A percentile compares a stretch with the other conserved stretches of the same genome.
Evolutionary conservation across 2,888 invertebrate species (phyloP).

Genomic region (Tricholauxania praeusta): DNA sequence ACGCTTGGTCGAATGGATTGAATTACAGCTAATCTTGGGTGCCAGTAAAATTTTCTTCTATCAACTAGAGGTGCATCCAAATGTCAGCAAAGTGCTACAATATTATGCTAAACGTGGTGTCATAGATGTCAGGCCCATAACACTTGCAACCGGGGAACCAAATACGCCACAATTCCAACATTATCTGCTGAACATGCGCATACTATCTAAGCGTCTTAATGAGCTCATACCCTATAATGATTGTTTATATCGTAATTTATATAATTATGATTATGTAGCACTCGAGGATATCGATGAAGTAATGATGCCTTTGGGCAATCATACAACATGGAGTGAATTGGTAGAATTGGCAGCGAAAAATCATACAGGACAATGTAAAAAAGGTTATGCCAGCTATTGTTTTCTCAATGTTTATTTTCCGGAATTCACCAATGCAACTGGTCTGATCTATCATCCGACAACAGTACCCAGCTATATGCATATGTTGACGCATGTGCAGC

Average conservation of each 20-base stretch:
- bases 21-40: slow-evolving; percentile 85
- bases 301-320: slow-evolving; percentile 84
- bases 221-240: slow-evolving; percentile 96
- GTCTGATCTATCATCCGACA: slow-evolving; percentile 75
- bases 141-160: slow-evolving; percentile 87
- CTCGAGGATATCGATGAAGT: slow-evolving; percentile 93
- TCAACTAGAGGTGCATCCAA: slow-evolving; percentile 87
- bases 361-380: slow-evolving; percentile 72
- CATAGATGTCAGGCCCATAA: slow-evolving; percentile 81
- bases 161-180: slow-evolving; percentile 88
- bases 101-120: slow-evolving; percentile 74
- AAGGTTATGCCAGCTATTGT: slow-evolving; percentile 76
- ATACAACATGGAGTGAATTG: slow-evolving; percentile 78
- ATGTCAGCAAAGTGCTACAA: slow-evolving; percentile 81
- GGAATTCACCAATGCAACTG: slow-evolving; percentile 80
- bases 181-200: slow-evolving; percentile 85
- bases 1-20: slow-evolving; percentile 92
- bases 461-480: slow-evolving; percentile 84
- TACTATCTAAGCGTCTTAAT: slow-evolving; percentile 90
- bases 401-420: slow-evolving; percentile 92
- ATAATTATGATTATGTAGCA: slow-evolving; percentile 87
- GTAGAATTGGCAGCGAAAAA: slow-evolving; percentile 77
- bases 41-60: slow-evolving; percentile 92
- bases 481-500: slow-evolving; percentile 91
- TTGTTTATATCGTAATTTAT: slow-evolving; percentile 92